phyloP scores from a whole-genome alignment of 2,797 vertebrate genomes.

The Paratrypauchen microcephalus region DNA sequence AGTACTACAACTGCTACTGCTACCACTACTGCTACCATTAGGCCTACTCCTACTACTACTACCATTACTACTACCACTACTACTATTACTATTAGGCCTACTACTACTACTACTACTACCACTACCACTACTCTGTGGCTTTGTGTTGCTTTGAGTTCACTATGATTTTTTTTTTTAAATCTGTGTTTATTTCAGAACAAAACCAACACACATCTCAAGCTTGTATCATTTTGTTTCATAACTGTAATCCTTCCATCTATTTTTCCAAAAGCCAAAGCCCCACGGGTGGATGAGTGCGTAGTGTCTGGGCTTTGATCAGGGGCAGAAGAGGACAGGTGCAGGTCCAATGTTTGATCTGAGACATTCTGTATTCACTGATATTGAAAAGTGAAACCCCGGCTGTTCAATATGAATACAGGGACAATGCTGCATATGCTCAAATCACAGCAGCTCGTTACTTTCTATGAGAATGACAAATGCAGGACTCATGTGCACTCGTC shows the following conservation, averaged over 20 bases:
- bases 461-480: too few species aligned
- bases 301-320: conserved; percentile 33
- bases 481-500: too few species aligned
- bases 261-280: not conserved
- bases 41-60: too few species aligned
- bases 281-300: not conserved
- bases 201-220: not conserved
- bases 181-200: not conserved
- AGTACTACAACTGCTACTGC: too few species aligned
- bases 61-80: too few species aligned
- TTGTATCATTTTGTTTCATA: conserved; percentile 1
- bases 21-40: too few species aligned
- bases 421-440: not conserved
- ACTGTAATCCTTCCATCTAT: not conserved
- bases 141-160: not conserved
- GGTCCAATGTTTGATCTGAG: not conserved
- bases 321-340: conserved; percentile 8
- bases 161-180: not conserved
- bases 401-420: conserved; percentile 16
- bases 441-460: not conserved
- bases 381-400: conserved; percentile 16
- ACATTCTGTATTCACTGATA: conserved; percentile 1
- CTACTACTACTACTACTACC: not conserved
- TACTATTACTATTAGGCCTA: too few species aligned
- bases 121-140: not conserved